These are phyloP conservation scores for Coendou prehensilis DNA, from an alignment of 2,797 vertebrate species.

Conservation along the genomic window DNA sequence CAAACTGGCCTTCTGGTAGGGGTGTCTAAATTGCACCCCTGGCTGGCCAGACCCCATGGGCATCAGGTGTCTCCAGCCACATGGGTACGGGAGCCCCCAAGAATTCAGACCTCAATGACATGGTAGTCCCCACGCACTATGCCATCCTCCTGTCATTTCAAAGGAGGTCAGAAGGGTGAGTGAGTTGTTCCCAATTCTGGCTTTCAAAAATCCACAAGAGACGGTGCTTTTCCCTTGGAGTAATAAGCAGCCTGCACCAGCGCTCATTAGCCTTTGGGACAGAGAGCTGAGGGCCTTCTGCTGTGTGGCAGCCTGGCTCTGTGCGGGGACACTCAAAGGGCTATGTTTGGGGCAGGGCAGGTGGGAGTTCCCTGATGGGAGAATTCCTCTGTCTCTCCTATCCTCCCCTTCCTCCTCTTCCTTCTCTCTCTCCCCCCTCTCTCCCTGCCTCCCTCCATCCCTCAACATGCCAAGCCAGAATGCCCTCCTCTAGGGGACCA, in stretches of 20 bases:
- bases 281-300: slow-evolving; percentile 81
- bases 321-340: slow-evolving; percentile 60
- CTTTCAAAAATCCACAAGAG: slow-evolving; percentile 70
- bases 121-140: background rate
- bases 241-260: slow-evolving; percentile 77
- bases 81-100: background rate
- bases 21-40: background rate
- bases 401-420: fast-evolving
- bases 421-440: fast-evolving
- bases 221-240: slow-evolving; percentile 80
- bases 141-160: slow-evolving; percentile 62
- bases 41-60: background rate
- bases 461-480: slow-evolving; percentile 56
- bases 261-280: slow-evolving; percentile 86
- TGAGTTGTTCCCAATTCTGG: background rate
- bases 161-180: slow-evolving; percentile 36
- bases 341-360: slow-evolving; percentile 75
- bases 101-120: background rate
- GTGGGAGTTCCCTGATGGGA: slow-evolving; percentile 82
- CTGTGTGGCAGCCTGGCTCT: slow-evolving; percentile 81
- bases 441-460: background rate
- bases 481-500: slow-evolving; percentile 73
- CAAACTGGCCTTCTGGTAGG: background rate
- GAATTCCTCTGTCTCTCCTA: background rate
- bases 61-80: fast-evolving